phyloP scores from a whole-genome alignment of 2,113 vertebrate species.

The Xiphophorus couchianus region DNA sequence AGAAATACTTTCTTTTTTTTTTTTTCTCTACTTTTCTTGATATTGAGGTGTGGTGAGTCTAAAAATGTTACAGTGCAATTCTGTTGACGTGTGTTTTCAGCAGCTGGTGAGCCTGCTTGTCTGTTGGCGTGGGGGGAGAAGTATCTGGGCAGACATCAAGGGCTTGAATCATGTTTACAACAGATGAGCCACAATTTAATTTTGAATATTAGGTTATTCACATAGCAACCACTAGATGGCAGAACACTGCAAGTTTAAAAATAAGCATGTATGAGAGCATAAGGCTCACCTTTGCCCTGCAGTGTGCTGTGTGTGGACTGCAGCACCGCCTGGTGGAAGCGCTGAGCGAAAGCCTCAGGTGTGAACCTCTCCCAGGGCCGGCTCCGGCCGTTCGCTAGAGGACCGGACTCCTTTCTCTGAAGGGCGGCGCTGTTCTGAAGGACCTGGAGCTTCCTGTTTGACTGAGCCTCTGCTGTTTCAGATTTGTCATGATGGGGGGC shows the following conservation, averaged over 20 bases:
- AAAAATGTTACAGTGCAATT: no score
- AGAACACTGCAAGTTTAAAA: conserved; percentile 3
- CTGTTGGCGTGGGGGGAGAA: no score
- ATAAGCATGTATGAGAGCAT: not conserved
- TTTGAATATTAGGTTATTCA: not conserved
- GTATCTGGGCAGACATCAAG: not conserved
- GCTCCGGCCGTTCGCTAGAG: conserved; percentile 86
- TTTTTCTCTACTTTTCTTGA: no score
- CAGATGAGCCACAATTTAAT: no score
- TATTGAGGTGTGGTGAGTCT: no score
- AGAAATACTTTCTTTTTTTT: no score
- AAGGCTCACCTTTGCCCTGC: conserved; percentile 90
- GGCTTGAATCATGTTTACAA: not conserved
- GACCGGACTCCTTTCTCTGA: conserved; percentile 82
- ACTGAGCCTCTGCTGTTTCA: conserved; percentile 71
- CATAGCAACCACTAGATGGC: conserved; percentile 58
- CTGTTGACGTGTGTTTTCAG: no score
- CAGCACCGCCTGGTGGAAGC: conserved; percentile 96
- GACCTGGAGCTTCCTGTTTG: conserved; percentile 80
- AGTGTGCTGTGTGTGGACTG: conserved; percentile 93
- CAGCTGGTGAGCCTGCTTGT: no score
- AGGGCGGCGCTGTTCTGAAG: conserved; percentile 80
- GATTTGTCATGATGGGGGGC: conserved; percentile 76
- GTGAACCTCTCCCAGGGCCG: conserved; percentile 91
- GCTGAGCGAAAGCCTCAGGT: conserved; percentile 93